These are phyloP conservation scores for Clarias platycephalus DNA, from an alignment of 2,797 vertebrate species.

Conservation along the genomic window DNA sequence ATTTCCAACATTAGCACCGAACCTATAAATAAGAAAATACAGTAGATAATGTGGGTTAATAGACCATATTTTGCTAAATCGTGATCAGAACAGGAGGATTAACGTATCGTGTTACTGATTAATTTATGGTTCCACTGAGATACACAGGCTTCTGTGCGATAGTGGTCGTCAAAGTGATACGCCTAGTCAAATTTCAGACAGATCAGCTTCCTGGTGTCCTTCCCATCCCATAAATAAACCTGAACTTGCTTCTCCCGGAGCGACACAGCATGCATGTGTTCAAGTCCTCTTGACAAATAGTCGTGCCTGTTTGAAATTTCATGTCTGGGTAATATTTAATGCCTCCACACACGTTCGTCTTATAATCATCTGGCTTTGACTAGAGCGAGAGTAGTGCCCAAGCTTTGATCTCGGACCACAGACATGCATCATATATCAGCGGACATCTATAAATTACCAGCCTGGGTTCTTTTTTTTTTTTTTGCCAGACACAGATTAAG, in stretches of 20 bases:
- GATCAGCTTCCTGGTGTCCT: neutral
- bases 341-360: neutral
- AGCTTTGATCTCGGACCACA: conserved; percentile 35
- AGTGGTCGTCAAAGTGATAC: neutral
- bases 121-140: neutral
- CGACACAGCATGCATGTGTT: neutral
- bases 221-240: conserved; percentile 33
- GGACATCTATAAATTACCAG: conserved; percentile 23
- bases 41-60: neutral
- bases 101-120: neutral
- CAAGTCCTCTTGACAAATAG: conserved; percentile 23
- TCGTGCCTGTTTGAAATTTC: conserved; percentile 42
- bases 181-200: neutral
- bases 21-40: neutral
- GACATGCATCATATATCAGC: conserved; percentile 6
- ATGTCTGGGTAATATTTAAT: conserved; percentile 40
- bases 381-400: conserved; percentile 2
- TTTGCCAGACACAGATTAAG: conserved; percentile 34
- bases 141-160: neutral
- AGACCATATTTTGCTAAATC: neutral
- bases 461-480: conserved; percentile 34
- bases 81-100: neutral
- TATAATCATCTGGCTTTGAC: conserved; percentile 20
- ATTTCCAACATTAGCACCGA: neutral
- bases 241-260: neutral